These are phyloP conservation scores for Serranus cabrilla DNA, from an alignment of 2,797 vertebrate species.

Conservation along the genomic window DNA sequence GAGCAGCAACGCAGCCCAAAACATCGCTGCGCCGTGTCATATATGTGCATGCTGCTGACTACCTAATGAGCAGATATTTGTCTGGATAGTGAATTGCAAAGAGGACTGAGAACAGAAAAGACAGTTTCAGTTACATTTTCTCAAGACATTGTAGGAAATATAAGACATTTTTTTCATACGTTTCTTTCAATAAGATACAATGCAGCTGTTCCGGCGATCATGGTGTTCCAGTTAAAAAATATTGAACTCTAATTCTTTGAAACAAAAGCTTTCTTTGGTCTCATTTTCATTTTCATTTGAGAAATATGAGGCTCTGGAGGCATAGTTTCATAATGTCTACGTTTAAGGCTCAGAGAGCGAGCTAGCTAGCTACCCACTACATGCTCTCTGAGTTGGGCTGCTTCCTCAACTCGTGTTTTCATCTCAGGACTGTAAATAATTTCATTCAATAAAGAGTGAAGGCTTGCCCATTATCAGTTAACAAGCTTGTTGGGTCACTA, in stretches of 20 bases:
- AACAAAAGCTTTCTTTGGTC: not conserved
- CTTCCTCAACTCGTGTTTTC: not conserved
- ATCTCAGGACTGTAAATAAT: not conserved
- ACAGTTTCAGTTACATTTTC: not conserved
- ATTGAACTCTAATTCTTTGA: not conserved
- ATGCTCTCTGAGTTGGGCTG: not conserved
- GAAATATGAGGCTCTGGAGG: too few species aligned
- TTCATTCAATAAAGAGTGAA: not conserved
- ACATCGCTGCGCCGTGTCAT: slow-evolving; percentile 20
- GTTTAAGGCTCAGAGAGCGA: too few species aligned
- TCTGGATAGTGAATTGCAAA: not conserved
- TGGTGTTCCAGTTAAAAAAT: not conserved
- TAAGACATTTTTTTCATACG: not conserved
- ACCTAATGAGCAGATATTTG: slow-evolving; percentile 29
- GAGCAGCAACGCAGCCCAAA: slow-evolving; percentile 23
- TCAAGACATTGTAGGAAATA: not conserved
- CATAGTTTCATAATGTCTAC: too few species aligned
- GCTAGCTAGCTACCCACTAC: not conserved
- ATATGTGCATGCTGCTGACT: slow-evolving; percentile 31
- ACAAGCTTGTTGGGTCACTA: not conserved
- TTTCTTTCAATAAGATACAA: not conserved
- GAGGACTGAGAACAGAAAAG: not conserved
- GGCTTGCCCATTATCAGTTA: not conserved
- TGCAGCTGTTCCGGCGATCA: not conserved
- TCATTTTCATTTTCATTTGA: not conserved